Evolutionary conservation across 1,140 invertebrate genomes (phyloP).

Genomic region (roundworm (Caenorhabditis elegans)): WBcel235 BX284605.5:12448501-12449000

Average conservation of each 20-base stretch:
- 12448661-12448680: background rate
- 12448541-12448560: background rate
- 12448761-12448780: constrained; percentile 44
- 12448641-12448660: background rate
- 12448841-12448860: constrained; percentile 27
- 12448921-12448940: constrained; percentile 29
- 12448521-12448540: background rate
- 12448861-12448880: constrained; percentile 40
- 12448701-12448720: constrained; percentile 12
- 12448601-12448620: background rate
- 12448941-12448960: constrained; percentile 32
- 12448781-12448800: constrained; percentile 46
- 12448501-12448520: no score
- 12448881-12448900: constrained; percentile 38
- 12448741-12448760: constrained; percentile 47
- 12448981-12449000: constrained; percentile 21
- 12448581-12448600: constrained; percentile 13
- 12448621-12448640: background rate
- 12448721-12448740: constrained; percentile 44
- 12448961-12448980: constrained; percentile 30
- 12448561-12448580: background rate
- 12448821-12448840: constrained; percentile 39
- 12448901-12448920: constrained; percentile 4
- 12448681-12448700: background rate
- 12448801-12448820: constrained; percentile 39